Percentiles rank a stretch among this genome's conserved stretches.
Evolutionary conservation across 2,888 invertebrate genomes (phyloP).

Genomic region (Neoitamus cyanurus): DNA sequence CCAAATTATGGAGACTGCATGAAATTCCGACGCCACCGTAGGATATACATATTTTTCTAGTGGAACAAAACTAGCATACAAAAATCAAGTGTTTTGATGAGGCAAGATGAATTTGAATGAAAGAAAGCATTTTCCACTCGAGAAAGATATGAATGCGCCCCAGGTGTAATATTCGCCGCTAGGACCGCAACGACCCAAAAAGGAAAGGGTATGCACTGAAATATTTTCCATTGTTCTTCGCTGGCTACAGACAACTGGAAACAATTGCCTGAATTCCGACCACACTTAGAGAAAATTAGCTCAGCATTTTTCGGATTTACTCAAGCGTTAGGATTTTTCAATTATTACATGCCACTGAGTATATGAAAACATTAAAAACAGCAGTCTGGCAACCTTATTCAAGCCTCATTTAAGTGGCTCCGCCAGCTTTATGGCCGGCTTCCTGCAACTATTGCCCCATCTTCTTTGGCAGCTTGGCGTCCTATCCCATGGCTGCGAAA

Average conservation of each 20-base stretch:
- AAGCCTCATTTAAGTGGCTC: not conserved
- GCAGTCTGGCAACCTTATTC: constrained; percentile 2
- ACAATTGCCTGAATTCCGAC: not conserved
- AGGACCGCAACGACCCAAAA: not conserved
- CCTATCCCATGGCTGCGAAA: not conserved
- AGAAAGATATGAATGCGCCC: not conserved
- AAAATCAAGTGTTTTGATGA: not conserved
- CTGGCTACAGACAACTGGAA: not conserved
- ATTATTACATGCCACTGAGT: constrained; percentile 16
- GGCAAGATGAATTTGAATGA: not conserved
- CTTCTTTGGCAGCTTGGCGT: not conserved
- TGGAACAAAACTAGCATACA: not conserved
- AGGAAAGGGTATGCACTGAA: not conserved
- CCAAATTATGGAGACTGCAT: no score
- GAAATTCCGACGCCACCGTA: no score
- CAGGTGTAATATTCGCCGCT: not conserved
- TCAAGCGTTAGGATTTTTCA: not conserved
- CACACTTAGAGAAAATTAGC: not conserved
- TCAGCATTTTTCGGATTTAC: not conserved
- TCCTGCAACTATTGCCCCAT: not conserved
- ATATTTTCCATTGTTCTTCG: not conserved
- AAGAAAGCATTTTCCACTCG: not conserved
- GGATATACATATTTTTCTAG: not conserved
- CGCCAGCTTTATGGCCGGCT: not conserved
- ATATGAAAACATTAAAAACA: constrained; percentile 19